Conservation (phyloP, 2,888 invertebrate species). For the Tridacna crocea region DNA sequence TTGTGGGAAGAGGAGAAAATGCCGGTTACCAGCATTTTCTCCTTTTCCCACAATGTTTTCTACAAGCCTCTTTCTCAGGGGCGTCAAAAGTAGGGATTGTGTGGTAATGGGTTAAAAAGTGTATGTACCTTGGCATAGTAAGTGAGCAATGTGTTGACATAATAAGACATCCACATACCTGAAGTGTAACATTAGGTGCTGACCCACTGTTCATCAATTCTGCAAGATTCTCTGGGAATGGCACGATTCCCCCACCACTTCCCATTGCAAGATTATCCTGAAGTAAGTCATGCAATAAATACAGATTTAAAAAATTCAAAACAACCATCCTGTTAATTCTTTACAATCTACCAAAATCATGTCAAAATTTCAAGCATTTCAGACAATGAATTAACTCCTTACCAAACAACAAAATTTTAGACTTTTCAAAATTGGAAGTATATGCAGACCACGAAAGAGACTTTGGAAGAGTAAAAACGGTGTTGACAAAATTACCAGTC, state of each 20-base stretch:
- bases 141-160: not conserved
- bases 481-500: too few relatives aligned
- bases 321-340: not conserved
- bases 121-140: too few relatives aligned
- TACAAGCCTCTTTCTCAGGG: not conserved
- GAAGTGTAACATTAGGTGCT: slow-evolving; percentile 93
- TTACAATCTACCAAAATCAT: too few relatives aligned
- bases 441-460: too few relatives aligned
- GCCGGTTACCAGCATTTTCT: not conserved
- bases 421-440: too few relatives aligned
- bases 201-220: slow-evolving; percentile 93
- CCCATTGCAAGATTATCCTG: slow-evolving; percentile 64
- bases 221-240: slow-evolving; percentile 88
- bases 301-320: not conserved
- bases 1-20: not conserved
- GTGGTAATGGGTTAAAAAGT: too few relatives aligned
- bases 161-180: slow-evolving; percentile 56
- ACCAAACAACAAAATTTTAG: too few relatives aligned
- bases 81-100: too few relatives aligned
- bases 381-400: too few relatives aligned
- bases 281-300: slow-evolving; percentile 10
- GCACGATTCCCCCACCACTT: slow-evolving; percentile 42
- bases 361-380: too few relatives aligned
- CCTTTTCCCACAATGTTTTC: not conserved
- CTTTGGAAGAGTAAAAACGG: too few relatives aligned